Conservation (phyloP, 2,113 vertebrate genomes). For the Dasyornis broadbenti region DNA sequence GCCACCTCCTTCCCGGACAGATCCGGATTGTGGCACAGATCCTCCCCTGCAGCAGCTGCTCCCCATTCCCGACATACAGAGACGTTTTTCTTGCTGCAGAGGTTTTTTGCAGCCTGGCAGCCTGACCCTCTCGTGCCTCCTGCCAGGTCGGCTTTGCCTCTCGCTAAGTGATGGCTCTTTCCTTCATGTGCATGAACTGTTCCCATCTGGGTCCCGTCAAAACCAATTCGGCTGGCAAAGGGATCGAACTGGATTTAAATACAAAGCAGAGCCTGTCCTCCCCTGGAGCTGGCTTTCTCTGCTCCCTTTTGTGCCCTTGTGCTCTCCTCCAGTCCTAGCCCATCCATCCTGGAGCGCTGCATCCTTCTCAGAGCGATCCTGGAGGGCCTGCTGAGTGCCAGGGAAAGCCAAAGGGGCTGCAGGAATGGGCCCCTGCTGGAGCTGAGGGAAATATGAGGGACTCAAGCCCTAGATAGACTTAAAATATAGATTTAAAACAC, state of each 20-base stretch:
- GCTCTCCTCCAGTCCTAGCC: not conserved
- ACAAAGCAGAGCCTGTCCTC: not conserved
- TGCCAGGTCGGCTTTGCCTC: slow-evolving; percentile 16
- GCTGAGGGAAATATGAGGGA: not conserved
- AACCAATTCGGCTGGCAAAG: not conserved
- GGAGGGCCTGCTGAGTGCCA: not conserved
- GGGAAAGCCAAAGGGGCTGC: not conserved
- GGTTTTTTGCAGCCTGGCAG: not conserved
- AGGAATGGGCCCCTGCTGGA: not conserved
- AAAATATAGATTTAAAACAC: not conserved
- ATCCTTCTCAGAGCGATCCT: accelerated
- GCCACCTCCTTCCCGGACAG: not conserved
- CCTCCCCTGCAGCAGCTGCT: not conserved
- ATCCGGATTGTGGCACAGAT: not conserved
- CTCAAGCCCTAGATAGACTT: not conserved
- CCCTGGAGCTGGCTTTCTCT: not conserved
- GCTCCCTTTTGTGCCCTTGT: not conserved
- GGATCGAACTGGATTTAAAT: not conserved
- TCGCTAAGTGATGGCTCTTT: not conserved
- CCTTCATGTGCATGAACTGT: not conserved
- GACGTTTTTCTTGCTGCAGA: not conserved
- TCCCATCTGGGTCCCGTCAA: slow-evolving; percentile 31
- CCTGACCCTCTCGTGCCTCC: not conserved
- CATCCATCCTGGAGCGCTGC: not conserved
- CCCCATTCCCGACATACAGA: not conserved